Percentiles rank a stretch among this genome's conserved stretches.
These are phyloP conservation scores for Eubasilissa regina DNA, from an alignment of 1,140 invertebrate species.

Conservation along the genomic window DNA sequence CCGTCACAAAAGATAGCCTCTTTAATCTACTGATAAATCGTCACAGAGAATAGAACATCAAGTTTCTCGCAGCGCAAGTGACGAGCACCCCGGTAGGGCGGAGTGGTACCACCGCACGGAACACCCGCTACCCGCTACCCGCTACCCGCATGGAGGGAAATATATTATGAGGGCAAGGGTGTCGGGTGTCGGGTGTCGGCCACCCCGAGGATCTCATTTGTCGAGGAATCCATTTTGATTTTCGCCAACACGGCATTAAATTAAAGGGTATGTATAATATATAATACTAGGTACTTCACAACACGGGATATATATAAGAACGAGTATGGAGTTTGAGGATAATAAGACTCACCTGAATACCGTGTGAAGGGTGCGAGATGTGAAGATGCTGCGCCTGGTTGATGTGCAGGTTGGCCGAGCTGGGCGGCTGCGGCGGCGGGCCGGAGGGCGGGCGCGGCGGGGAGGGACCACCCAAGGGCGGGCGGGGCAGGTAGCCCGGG, in stretches of 20 bases:
- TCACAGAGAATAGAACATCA: conserved; percentile 21
- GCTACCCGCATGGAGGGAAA: conserved; percentile 40
- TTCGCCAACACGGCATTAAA: conserved; percentile 40
- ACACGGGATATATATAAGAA: too few relatives aligned
- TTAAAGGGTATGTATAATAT: conserved; percentile 3
- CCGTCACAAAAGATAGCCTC: background rate
- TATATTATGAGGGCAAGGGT: conserved; percentile 37
- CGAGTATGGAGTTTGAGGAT: too few relatives aligned
- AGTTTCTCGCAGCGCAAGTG: conserved; percentile 28
- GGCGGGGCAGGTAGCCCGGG: conserved; percentile 72
- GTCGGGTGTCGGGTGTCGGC: conserved; percentile 15
- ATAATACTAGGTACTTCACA: too few relatives aligned
- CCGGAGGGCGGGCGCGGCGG: conserved; percentile 78
- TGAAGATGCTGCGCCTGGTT: conserved; percentile 90
- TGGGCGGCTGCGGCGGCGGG: conserved; percentile 73
- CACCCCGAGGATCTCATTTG: conserved; percentile 44
- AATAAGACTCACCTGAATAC: conserved; percentile 77
- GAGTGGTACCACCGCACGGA: conserved; percentile 3
- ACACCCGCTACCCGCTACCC: conserved; percentile 30
- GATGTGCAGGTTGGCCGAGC: conserved; percentile 79
- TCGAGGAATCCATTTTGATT: conserved; percentile 47
- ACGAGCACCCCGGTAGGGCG: conserved; percentile 1
- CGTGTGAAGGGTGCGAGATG: conserved; percentile 84
- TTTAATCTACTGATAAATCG: conserved; percentile 36
- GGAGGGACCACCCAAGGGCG: conserved; percentile 74